Evolutionary conservation across 2,113 vertebrate species (phyloP), one percentile per base, ranked within the genome.

Genomic region (Cyanoderma ruficeps): DNA sequence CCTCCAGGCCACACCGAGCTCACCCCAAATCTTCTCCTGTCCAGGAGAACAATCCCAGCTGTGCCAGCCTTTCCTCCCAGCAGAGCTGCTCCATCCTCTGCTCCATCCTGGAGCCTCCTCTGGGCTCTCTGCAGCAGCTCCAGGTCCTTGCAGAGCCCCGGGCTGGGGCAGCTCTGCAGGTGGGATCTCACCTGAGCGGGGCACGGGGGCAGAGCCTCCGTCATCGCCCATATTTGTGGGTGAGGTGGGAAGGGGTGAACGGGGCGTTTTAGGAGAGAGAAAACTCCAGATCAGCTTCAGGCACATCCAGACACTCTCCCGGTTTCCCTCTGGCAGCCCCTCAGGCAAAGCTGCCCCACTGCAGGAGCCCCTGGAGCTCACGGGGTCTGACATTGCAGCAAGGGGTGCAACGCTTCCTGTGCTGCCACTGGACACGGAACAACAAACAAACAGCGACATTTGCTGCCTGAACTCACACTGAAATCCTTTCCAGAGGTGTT

Each of bases 361-460:
- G 39, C 4, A 60, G 3, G 6, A 37, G 61, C 30, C 28, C 1
- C 0, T 12, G 13, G 1, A 1, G 28, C 41, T 25, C 4, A 17
- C 13, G 1, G 35, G 9, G 47, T 13, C 4, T 28, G 41, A 9
- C 4, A 13, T 63, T 78, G 74, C 95, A 68, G 24, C 78, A 7
- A 6, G 47, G 31, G 41, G 1, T n/a, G 90, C 93, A 93, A 22
- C 0, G 2, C 64, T 96, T 94, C 96, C 95, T 82, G 90, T 5
- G 83, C 19, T 0, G 0, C 23, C 72, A 2, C 60, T 46, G 78
- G 22, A 7, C 0, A 11, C 0, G 0, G 81, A 70, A 49, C 55
- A 37, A 37, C 63, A 33, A 31, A 21, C 57, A 49, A 53, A 39
- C 19, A 39, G 7, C 65, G n/a, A 8, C 69, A 3, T 13, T 9